Percentiles rank a stretch among this genome's conserved stretches.
Conservation (phyloP, 2,797 vertebrate genomes). For the Synaphobranchus kaupii region DNA sequence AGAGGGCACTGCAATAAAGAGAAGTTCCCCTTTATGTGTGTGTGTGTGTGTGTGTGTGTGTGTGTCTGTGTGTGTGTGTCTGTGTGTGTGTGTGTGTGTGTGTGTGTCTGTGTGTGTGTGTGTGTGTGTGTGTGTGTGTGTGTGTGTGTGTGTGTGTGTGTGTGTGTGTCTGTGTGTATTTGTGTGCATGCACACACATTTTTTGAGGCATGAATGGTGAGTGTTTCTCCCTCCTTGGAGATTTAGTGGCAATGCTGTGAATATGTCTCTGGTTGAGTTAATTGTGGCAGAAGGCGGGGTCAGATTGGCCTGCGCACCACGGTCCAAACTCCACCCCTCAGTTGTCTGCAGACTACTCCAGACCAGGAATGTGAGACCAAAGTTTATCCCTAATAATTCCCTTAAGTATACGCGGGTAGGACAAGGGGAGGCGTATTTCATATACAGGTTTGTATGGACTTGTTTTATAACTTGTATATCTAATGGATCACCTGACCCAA, state of each 20-base stretch:
- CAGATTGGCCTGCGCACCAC: neutral
- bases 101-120: neutral
- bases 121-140: neutral
- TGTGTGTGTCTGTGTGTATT: neutral
- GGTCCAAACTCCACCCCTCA: neutral
- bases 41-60: neutral
- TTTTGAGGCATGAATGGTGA: neutral
- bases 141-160: neutral
- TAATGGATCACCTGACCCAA: constrained; percentile 14
- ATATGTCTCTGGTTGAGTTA: neutral
- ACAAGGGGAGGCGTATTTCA: constrained; percentile 13
- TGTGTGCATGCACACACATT: neutral
- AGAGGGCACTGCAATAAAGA: neutral
- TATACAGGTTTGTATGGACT: constrained; percentile 25
- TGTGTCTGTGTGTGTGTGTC: neutral
- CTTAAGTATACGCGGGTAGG: constrained; percentile 27
- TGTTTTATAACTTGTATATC: constrained; percentile 15
- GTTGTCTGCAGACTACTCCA: constrained; percentile 28
- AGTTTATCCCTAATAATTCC: constrained; percentile 35
- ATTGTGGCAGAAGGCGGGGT: constrained; percentile 9
- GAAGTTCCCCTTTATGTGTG: neutral
- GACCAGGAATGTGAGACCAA: constrained; percentile 32
- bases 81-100: neutral
- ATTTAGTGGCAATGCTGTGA: neutral
- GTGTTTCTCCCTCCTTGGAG: neutral